Evolutionary conservation across 1,140 invertebrate genomes (phyloP).

Genomic region (Parasteatoda tepidariorum): DNA sequence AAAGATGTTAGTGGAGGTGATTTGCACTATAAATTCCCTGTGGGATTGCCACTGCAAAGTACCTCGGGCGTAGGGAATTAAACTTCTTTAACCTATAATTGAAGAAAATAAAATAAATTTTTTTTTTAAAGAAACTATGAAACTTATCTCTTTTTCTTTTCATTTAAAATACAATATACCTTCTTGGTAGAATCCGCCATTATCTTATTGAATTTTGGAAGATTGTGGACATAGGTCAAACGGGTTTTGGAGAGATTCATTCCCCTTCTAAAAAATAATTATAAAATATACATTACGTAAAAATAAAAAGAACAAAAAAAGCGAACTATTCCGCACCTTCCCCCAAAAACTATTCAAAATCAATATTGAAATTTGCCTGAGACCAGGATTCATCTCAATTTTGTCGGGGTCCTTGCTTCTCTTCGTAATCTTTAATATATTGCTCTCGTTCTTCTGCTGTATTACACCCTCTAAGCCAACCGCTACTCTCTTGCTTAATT

Average conservation of each 20-base stretch:
- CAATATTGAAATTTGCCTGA: constrained; percentile 57
- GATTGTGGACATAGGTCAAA: not conserved
- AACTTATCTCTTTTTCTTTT: not conserved
- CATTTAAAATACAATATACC: not conserved
- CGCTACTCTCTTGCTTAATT: constrained; percentile 63
- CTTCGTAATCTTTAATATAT: constrained; percentile 66
- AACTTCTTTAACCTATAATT: no score
- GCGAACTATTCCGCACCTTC: not conserved
- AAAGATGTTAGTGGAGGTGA: constrained; percentile 6
- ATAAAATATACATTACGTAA: not conserved
- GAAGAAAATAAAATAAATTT: not conserved
- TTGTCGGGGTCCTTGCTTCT: constrained; percentile 65
- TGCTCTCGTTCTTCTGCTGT: constrained; percentile 62
- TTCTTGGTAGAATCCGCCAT: not conserved
- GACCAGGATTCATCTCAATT: constrained; percentile 66
- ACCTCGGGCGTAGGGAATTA: not conserved
- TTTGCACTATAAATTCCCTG: no score
- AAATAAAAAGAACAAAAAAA: not conserved
- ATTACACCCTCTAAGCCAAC: constrained; percentile 63
- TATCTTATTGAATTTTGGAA: not conserved
- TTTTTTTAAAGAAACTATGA: not conserved
- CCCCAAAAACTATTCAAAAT: constrained; percentile 62
- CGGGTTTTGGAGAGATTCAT: not conserved
- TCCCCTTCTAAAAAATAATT: not conserved
- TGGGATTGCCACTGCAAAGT: not conserved